Base-by-base conservation (phyloP, 2,888 invertebrate species). In the Nemoura dubitans region DNA sequence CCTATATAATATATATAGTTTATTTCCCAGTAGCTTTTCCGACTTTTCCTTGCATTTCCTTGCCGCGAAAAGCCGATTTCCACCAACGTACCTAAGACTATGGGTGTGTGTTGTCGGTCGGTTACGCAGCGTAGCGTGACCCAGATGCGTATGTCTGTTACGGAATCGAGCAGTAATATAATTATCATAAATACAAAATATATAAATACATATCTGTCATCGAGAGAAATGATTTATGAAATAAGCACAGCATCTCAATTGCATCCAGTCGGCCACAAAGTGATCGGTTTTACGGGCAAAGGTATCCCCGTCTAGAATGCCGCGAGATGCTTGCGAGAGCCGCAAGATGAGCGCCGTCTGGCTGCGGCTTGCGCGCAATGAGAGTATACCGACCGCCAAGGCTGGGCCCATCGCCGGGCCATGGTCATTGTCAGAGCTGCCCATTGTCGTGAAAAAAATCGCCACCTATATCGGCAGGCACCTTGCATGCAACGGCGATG, bases 401-500 rank as follows among this genome's bases (percentile, higher is more conserved):
- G 59, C 59, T 59, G 59, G 59, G 59, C 59, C 10, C 10, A 14
- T 21, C 59, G 59, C 59, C 59, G 21, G 59, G 28, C 78, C 78
- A 78, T 26, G 78, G 78, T 78, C 78, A 78, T 78, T 78, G 78
- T 78, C 78, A 78, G 78, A 78, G 78, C 3, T 10, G 78, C 16
- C 78, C 78, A 78, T 78, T 78, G 78, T 78, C 78, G 25, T 14
- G 78, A 78, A 78, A 36, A 78, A 7, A 10, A 78, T n/a, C n/a
- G 26, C 28, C 28, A 78, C 78, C 59, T 59, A 21, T 59, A 59
- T 7, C 14, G 5, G 14, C 59, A 7, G 21, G 14, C 21, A 59
- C 59, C 14, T 59, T 7, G 16, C 14, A 10, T 59, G 1, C 6
- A 59, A 59, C 10, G 21, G 16, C 59, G 59, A 21, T 59, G 59